Evolutionary conservation across 2,888 invertebrate genomes (phyloP), one percentile per base, ranked within the genome.

Genomic region (Watsonalla binaria): DNA sequence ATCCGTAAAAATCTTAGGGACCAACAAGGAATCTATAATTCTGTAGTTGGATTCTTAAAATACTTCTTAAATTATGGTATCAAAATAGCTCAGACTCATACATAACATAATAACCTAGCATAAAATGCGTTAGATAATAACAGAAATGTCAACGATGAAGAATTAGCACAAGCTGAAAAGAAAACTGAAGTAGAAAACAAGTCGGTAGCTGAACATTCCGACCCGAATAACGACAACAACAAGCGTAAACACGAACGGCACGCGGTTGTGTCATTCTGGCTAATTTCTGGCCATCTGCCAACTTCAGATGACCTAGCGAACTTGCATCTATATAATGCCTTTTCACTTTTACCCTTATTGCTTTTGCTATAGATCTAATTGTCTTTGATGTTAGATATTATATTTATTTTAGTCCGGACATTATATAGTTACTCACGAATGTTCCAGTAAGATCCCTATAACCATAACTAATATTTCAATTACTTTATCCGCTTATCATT

Each of bases 241-340:
- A 72, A 74, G 74, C 78, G 85, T 89, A 89, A 89, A 90, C 88
- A 86, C 62, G 70, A 85, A 84, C 87, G 74, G 87, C 86, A 71
- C 59, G 56, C 62, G 61, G 78, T 78, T 88, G 88, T 87, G 86
- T 89, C 89, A 89, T 66, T 58, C 74, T 88, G 88, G 89, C 84
- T 11, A 0, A 0, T 6, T 66, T 58, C 74, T 88, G 89, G 89
- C 83, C 9, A 0, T 0, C 6, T 51, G 84, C 89, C 89, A 89
- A 68, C 60, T 42, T 53, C 63, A 76, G 73, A 75, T 84, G 86
- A 88, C 86, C 89, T 84, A 84, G 82, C 80, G 77, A 81, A 80
- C 78, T 80, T 78, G 80, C 75, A 65, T 58, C 66, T 63, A 55
- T 61, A 66, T 48, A 37, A 37, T 37, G 15, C 14, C 11, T 37